phyloP scores from a whole-genome alignment of 2,797 vertebrate genomes.

The Enteromius thamalakanensis region DNA sequence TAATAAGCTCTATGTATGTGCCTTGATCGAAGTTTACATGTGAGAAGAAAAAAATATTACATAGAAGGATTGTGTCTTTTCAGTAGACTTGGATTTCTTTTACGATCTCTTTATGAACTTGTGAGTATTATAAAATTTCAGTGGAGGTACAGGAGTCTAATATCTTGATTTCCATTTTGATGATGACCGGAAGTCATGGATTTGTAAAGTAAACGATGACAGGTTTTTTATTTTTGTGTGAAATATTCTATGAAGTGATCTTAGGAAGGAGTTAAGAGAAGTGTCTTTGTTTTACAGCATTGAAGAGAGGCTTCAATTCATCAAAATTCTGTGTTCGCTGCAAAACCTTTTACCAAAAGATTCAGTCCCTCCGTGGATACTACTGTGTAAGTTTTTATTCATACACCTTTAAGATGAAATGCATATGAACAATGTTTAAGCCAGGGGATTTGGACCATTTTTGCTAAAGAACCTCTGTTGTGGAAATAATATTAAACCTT shows the following conservation, averaged over 20 bases:
- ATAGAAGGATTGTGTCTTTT: background rate
- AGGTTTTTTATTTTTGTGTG: background rate
- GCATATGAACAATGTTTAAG: background rate
- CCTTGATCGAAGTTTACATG: background rate
- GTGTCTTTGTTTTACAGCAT: conserved; percentile 52
- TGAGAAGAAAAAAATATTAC: background rate
- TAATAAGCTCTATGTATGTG: background rate
- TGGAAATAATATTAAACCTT: background rate
- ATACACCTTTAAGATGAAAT: background rate
- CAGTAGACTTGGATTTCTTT: background rate
- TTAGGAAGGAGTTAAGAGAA: background rate
- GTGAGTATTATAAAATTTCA: background rate
- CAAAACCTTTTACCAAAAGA: conserved; percentile 78
- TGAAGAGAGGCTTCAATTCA: conserved; percentile 25
- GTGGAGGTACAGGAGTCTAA: background rate
- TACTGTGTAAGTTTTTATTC: conserved; percentile 83
- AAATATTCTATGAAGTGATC: background rate
- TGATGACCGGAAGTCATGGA: background rate
- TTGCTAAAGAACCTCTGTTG: background rate
- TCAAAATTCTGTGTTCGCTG: conserved; percentile 74
- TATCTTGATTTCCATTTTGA: background rate
- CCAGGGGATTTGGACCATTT: background rate
- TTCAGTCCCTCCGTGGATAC: conserved; percentile 81
- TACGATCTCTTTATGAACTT: background rate
- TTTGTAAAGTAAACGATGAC: background rate